Evolutionary conservation across 37 sponge, comb jelly and placozoan species (phyloP).

Genomic region (Halichondria panicea): DNA sequence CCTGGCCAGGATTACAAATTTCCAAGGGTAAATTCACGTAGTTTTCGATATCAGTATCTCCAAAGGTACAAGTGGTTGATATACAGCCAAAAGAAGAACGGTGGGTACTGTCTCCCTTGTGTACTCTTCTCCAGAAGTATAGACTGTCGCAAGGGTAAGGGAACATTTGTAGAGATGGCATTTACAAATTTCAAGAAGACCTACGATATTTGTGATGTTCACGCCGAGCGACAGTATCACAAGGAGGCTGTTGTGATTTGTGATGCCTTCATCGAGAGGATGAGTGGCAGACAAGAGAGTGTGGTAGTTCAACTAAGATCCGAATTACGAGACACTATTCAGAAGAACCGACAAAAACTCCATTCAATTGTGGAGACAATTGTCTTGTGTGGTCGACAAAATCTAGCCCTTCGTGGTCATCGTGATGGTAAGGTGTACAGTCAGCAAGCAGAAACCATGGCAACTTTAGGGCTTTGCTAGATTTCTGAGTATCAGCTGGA

Average conservation of each 20-base stretch:
- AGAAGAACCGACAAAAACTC: constrained; percentile 20
- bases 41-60: constrained; percentile 7
- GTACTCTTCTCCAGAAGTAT: constrained; percentile 19
- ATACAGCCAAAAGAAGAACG: constrained; percentile 54
- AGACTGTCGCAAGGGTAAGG: background rate
- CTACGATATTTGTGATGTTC: constrained; percentile 20
- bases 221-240: constrained; percentile 45
- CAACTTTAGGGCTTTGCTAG: constrained; percentile 24
- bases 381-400: constrained; percentile 39
- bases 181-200: constrained; percentile 40
- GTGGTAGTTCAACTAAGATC: constrained; percentile 9
- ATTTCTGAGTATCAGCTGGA: constrained; percentile 56
- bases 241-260: constrained; percentile 39
- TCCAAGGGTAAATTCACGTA: constrained; percentile 5
- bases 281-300: constrained; percentile 40
- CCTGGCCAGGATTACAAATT: constrained; percentile 22
- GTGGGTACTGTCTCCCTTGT: constrained; percentile 62
- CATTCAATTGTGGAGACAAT: constrained; percentile 30
- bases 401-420: constrained; percentile 60
- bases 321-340: constrained; percentile 4
- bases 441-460: constrained; percentile 25
- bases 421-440: constrained; percentile 39
- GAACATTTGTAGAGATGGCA: constrained; percentile 15
- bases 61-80: constrained; percentile 26
- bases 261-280: constrained; percentile 36